phyloP scores from a whole-genome alignment of 2,797 vertebrate genomes.

The Delichon dasypus region DNA sequence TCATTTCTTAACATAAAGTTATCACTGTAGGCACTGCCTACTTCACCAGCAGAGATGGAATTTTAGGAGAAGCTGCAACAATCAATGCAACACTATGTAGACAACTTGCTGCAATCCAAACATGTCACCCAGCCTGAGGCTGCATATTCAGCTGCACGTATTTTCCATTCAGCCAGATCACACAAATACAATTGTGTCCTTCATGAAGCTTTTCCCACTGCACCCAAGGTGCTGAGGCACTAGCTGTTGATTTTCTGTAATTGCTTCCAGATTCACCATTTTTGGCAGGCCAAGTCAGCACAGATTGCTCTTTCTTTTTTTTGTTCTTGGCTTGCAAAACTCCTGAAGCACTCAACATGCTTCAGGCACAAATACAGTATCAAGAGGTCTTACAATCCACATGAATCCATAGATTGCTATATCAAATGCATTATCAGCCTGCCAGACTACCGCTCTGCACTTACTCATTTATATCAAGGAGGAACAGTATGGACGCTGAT shows the following conservation, averaged over 20 bases:
- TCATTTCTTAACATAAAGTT: not conserved
- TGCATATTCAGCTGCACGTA: not conserved
- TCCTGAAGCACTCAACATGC: not conserved
- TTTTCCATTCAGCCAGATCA: not conserved
- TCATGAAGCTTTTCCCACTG: not conserved
- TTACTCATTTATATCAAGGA: not conserved
- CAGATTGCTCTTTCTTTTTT: not conserved
- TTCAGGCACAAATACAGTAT: not conserved
- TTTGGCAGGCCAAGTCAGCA: not conserved
- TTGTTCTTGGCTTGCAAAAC: not conserved
- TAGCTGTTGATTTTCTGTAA: not conserved
- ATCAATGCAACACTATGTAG: rapidly evolving
- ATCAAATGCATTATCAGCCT: not conserved
- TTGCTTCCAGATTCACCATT: not conserved
- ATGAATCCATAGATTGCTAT: not conserved
- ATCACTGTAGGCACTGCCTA: not conserved
- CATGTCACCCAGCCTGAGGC: not conserved
- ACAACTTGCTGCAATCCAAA: not conserved
- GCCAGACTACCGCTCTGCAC: not conserved
- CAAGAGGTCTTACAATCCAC: not conserved
- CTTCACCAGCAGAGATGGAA: rapidly evolving
- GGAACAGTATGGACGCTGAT: not conserved
- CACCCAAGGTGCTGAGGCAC: not conserved
- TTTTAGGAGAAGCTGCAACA: not conserved
- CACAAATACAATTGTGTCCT: not conserved